Evolutionary conservation across 2,888 invertebrate species (phyloP).

Genomic region (Luperina nickerlii): DNA sequence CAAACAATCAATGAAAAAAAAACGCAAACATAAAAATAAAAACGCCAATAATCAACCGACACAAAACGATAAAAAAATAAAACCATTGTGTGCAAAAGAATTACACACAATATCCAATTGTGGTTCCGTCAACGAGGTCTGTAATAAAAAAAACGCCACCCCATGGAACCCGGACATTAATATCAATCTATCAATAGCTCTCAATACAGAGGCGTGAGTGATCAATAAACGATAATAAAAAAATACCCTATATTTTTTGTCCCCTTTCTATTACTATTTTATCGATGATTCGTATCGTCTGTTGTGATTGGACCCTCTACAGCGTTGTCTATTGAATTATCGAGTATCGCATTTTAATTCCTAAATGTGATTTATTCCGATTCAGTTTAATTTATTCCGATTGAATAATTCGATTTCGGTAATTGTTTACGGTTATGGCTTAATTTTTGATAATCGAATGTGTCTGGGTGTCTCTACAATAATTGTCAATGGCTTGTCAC

Average conservation of each 20-base stretch:
- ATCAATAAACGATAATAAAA: conserved; percentile 86
- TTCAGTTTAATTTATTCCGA: conserved; percentile 70
- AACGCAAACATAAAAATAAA: conserved; percentile 76
- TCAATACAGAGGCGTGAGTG: conserved; percentile 86
- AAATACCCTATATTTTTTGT: conserved; percentile 78
- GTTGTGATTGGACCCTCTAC: conserved; percentile 83
- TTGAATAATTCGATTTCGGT: conserved; percentile 69
- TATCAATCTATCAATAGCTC: conserved; percentile 89
- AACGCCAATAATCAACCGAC: conserved; percentile 80
- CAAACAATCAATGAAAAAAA: conserved; percentile 69
- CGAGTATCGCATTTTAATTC: conserved; percentile 74
- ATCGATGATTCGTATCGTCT: conserved; percentile 80
- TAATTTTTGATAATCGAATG: conserved; percentile 68
- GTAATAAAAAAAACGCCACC: conserved; percentile 86
- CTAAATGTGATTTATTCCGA: conserved; percentile 67
- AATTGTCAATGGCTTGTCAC: conserved; percentile 59
- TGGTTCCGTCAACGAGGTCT: conserved; percentile 83
- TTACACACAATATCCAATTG: conserved; percentile 87
- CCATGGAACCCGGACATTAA: conserved; percentile 82
- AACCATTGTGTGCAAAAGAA: conserved; percentile 80
- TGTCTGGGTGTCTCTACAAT: conserved; percentile 52
- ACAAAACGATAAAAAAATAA: conserved; percentile 75
- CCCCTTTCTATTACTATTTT: conserved; percentile 83
- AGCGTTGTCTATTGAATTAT: conserved; percentile 84
- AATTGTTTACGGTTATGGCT: conserved; percentile 69